Evolutionary conservation across 2,888 invertebrate species (phyloP).

Genomic region (Drosophila borborema): DNA sequence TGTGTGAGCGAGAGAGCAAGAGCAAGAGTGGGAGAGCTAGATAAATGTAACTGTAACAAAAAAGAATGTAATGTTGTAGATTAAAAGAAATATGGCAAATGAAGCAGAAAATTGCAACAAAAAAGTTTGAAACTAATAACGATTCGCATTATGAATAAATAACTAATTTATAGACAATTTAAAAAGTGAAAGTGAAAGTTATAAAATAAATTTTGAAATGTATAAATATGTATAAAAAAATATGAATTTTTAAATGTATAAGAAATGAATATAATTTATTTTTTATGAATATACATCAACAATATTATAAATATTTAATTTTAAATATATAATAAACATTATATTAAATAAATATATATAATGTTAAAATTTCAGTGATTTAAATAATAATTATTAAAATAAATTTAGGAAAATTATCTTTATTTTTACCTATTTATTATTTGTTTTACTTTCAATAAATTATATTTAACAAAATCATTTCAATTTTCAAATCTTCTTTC

Average conservation of each 20-base stretch:
- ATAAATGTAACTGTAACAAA: slow-evolving; percentile 19
- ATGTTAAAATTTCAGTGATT: too few species aligned
- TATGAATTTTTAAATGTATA: neutral
- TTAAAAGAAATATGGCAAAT: slow-evolving; percentile 13
- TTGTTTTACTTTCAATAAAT: neutral
- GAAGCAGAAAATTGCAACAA: slow-evolving; percentile 15
- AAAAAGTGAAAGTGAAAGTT: neutral
- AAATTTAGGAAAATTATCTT: too few species aligned
- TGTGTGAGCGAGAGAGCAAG: neutral
- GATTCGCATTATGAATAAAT: neutral
- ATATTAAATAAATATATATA: too few species aligned
- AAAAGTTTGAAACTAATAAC: neutral
- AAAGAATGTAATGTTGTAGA: slow-evolving; percentile 17
- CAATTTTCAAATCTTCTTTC: slow-evolving; percentile 27
- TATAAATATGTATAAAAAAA: neutral
- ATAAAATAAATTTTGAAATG: neutral
- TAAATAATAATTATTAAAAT: too few species aligned
- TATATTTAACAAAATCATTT: neutral
- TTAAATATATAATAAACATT: too few species aligned
- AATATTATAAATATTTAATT: neutral
- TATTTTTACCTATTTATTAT: neutral
- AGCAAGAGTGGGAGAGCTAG: neutral
- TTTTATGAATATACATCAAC: neutral
- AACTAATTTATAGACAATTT: neutral
- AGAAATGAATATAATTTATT: neutral